These are phyloP conservation scores for Phytoseiulus persimilis DNA, from an alignment of 2,888 invertebrate genomes.

Conservation along the genomic window DNA sequence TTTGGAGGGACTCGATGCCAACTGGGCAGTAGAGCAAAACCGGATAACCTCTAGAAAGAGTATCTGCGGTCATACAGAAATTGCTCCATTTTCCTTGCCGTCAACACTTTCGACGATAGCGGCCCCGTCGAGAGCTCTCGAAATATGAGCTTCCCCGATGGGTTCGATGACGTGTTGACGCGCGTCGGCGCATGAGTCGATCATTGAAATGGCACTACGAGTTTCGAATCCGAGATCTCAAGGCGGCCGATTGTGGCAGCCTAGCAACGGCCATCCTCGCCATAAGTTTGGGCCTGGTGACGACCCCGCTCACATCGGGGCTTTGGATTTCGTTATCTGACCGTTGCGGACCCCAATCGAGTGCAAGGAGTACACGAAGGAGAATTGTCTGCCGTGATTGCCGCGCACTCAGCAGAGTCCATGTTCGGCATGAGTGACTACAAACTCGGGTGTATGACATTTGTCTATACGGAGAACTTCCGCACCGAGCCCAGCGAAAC, in stretches of 20 bases:
- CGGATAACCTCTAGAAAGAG: not conserved
- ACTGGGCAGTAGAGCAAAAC: not conserved
- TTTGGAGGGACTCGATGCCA: not conserved
- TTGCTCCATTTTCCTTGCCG: not conserved
- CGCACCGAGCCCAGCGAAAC: too few relatives aligned
- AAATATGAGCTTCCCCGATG: not conserved
- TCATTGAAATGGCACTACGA: not conserved
- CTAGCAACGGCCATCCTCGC: not conserved
- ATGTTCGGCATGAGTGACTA: too few relatives aligned
- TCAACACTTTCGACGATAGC: not conserved
- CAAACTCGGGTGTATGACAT: too few relatives aligned
- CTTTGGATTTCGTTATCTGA: too few relatives aligned
- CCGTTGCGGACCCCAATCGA: too few relatives aligned
- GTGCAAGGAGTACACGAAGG: too few relatives aligned
- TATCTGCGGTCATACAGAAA: not conserved
- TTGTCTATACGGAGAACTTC: too few relatives aligned
- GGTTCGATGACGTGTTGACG: not conserved
- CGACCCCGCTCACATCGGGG: too few relatives aligned
- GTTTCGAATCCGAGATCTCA: not conserved
- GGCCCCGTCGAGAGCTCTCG: not conserved
- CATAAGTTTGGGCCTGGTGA: too few relatives aligned
- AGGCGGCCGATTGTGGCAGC: too few relatives aligned
- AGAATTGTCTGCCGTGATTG: too few relatives aligned
- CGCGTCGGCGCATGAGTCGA: not conserved
- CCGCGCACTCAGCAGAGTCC: too few relatives aligned